These are phyloP conservation scores for Lampris megalopsis DNA, from an alignment of 2,113 vertebrate genomes.

Conservation along the genomic window DNA sequence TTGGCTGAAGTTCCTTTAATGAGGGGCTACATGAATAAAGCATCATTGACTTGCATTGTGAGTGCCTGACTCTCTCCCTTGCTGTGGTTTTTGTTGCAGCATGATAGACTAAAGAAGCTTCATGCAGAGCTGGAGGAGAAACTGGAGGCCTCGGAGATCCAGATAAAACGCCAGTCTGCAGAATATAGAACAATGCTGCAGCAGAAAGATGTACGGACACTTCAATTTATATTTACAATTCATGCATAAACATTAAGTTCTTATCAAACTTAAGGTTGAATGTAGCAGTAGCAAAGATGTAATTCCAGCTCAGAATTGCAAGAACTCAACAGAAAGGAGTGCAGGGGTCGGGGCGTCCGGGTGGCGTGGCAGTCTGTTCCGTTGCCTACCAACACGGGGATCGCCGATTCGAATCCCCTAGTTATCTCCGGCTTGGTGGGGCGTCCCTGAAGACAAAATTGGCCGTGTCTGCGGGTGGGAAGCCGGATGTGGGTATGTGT, in stretches of 20 bases:
- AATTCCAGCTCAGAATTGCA: neutral
- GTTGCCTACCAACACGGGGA: too few relatives aligned
- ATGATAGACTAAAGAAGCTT: slow-evolving; percentile 89
- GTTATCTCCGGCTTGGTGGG: too few relatives aligned
- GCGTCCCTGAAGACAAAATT: too few relatives aligned
- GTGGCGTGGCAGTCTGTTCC: too few relatives aligned
- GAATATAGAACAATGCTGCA: slow-evolving; percentile 91
- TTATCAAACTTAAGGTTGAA: neutral
- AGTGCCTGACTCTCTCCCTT: slow-evolving; percentile 5
- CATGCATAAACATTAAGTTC: neutral
- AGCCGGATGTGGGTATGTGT: too few relatives aligned
- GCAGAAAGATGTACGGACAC: slow-evolving; percentile 90
- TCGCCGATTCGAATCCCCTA: too few relatives aligned
- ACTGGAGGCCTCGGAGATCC: slow-evolving; percentile 93
- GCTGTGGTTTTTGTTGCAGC: slow-evolving; percentile 78
- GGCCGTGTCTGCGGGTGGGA: too few relatives aligned
- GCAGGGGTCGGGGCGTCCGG: neutral
- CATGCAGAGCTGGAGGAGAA: slow-evolving; percentile 94
- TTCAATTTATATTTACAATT: neutral
- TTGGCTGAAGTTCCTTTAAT: too few relatives aligned
- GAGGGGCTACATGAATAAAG: neutral
- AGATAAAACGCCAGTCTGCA: slow-evolving; percentile 90
- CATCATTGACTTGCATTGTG: neutral
- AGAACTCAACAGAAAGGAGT: neutral
- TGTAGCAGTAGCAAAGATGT: neutral